Evolutionary conservation across 2,797 vertebrate species (phyloP).

Genomic region (Myotis pilosus): DNA sequence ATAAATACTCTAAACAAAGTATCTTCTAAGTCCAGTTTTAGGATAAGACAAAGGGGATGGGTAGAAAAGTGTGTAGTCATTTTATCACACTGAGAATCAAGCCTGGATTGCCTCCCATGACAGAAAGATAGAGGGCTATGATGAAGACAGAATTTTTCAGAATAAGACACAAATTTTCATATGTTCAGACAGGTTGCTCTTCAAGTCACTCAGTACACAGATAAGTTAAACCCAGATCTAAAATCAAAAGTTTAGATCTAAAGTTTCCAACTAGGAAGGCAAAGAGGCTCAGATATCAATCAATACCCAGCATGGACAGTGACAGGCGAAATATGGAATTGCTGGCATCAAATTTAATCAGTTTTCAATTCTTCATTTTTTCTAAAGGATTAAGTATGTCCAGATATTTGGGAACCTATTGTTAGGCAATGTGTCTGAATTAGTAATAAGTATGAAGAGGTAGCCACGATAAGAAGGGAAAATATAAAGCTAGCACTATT

Average conservation of each 20-base stretch:
- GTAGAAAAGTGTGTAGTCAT: not conserved
- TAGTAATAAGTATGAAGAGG: constrained; percentile 35
- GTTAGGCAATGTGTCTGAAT: constrained; percentile 12
- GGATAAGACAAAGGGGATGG: not conserved
- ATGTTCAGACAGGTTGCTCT: not conserved
- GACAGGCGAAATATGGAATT: not conserved
- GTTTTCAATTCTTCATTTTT: constrained; percentile 30
- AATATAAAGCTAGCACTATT: not conserved
- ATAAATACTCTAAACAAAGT: not conserved
- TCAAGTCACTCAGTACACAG: not conserved
- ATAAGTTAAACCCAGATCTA: not conserved
- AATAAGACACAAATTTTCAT: not conserved
- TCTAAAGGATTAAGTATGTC: constrained; percentile 13
- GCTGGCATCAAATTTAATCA: not conserved
- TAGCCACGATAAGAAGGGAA: not conserved
- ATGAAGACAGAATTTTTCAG: not conserved
- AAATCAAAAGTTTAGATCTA: not conserved
- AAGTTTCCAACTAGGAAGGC: constrained; percentile 39
- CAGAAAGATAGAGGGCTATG: not conserved
- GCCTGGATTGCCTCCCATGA: not conserved
- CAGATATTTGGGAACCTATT: not conserved
- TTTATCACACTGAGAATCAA: not conserved
- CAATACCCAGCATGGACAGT: not conserved
- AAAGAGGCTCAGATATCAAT: constrained; percentile 7
- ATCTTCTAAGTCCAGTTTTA: not conserved